phyloP scores from a whole-genome alignment of 2,113 vertebrate genomes.

The Lepidothrix coronata region DNA sequence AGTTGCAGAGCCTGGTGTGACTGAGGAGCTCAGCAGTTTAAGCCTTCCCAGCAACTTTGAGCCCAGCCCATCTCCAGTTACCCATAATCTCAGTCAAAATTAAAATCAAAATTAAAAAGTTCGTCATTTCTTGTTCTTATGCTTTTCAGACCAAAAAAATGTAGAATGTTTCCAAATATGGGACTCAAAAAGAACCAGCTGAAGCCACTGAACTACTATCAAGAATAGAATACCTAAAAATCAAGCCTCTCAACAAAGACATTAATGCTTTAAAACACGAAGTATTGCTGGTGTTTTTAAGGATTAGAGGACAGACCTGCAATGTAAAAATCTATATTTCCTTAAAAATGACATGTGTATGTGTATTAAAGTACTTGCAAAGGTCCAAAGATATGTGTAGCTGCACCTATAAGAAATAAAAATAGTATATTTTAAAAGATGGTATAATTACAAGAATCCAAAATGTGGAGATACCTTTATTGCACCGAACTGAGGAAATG shows the following conservation, averaged over 20 bases:
- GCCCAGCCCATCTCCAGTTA: neutral
- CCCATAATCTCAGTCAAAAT: neutral
- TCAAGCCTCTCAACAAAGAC: neutral
- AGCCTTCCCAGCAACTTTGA: neutral
- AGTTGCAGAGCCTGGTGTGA: neutral
- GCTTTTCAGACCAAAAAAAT: neutral
- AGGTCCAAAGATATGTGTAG: neutral
- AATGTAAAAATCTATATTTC: neutral
- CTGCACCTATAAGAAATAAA: neutral
- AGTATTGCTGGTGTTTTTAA: neutral
- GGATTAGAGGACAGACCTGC: neutral
- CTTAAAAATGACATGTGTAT: neutral
- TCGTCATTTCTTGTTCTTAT: neutral
- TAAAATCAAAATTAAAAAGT: neutral
- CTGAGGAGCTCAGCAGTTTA: neutral
- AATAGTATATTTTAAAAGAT: accelerated
- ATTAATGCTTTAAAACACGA: neutral
- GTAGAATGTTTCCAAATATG: neutral
- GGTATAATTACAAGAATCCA: neutral
- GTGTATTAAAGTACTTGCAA: neutral
- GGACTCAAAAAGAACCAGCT: neutral
- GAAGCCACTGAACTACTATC: neutral
- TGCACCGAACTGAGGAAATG: neutral
- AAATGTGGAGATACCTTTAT: neutral
- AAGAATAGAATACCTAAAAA: neutral